Evolutionary conservation across 2,113 vertebrate species (phyloP).

Genomic region (Hassar affinis): DNA sequence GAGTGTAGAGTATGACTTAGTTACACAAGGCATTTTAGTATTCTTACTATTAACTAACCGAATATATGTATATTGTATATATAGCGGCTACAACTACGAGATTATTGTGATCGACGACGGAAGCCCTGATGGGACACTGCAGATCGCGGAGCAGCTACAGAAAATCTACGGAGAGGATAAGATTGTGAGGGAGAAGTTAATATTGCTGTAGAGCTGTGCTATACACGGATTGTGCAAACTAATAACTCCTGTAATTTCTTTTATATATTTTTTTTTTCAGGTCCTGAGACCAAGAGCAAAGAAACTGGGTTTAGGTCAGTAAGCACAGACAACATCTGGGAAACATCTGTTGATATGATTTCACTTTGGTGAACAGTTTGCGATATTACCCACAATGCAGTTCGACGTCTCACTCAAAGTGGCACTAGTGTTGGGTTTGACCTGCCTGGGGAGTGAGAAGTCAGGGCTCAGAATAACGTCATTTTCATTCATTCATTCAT

Average conservation of each 20-base stretch:
- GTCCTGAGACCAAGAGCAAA: conserved; percentile 84
- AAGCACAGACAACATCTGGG: not conserved
- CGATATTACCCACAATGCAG: not conserved
- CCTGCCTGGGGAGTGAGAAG: not conserved
- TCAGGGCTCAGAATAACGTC: not conserved
- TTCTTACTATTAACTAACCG: not conserved
- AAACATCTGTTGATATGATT: not conserved
- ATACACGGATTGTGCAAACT: not conserved
- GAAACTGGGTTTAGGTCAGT: conserved; percentile 91
- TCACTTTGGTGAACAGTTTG: not conserved
- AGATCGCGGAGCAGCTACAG: conserved; percentile 85
- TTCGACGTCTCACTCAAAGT: not conserved
- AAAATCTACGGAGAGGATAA: conserved; percentile 89
- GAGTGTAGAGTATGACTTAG: not conserved
- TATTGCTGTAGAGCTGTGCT: not conserved
- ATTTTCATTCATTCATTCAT: too few relatives aligned
- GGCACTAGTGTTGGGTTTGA: not conserved
- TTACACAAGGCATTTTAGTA: not conserved
- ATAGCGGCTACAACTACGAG: conserved; percentile 85
- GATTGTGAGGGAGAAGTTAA: conserved; percentile 79
- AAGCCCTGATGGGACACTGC: conserved; percentile 91
- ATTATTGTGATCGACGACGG: conserved; percentile 96
- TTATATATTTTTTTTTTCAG: conserved; percentile 63
- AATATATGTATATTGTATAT: conserved; percentile 16
- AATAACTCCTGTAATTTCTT: not conserved